These are phyloP conservation scores for Phoenicopterus ruber DNA, from an alignment of 2,113 vertebrate genomes.

Conservation along the genomic window DNA sequence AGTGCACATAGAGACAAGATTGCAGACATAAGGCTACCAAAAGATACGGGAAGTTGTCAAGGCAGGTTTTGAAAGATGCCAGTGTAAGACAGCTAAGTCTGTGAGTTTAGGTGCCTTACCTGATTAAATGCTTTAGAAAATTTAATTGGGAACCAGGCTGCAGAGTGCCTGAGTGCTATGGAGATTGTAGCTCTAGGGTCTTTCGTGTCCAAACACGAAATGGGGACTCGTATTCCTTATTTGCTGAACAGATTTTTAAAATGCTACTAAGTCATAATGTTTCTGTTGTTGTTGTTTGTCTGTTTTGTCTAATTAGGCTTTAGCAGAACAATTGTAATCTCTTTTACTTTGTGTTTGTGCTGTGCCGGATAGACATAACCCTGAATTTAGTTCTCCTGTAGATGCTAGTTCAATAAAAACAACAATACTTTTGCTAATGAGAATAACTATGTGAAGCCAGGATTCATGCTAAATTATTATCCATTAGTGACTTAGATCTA, in stretches of 20 bases:
- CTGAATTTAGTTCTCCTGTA: background rate
- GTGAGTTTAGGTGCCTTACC: background rate
- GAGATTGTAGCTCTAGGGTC: background rate
- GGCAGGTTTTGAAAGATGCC: background rate
- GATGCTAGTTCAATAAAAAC: background rate
- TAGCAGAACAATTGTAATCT: background rate
- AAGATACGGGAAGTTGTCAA: background rate
- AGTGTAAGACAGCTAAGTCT: background rate
- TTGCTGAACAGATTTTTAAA: background rate
- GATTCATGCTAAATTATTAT: constrained; percentile 14
- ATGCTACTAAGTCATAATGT: background rate
- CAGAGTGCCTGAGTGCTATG: background rate
- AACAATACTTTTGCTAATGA: background rate
- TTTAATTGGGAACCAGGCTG: background rate
- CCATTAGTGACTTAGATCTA: background rate
- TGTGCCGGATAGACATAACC: background rate
- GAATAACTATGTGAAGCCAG: background rate
- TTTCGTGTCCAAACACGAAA: background rate
- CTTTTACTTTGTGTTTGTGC: background rate
- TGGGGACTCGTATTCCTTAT: background rate
- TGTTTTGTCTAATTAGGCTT: background rate
- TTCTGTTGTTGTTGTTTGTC: background rate
- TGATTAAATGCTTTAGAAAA: background rate
- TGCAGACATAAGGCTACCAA: background rate
- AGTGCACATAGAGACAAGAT: background rate